These are phyloP conservation scores for Psittacus erithacus DNA, from an alignment of 2,113 vertebrate species.

Conservation along the genomic window DNA sequence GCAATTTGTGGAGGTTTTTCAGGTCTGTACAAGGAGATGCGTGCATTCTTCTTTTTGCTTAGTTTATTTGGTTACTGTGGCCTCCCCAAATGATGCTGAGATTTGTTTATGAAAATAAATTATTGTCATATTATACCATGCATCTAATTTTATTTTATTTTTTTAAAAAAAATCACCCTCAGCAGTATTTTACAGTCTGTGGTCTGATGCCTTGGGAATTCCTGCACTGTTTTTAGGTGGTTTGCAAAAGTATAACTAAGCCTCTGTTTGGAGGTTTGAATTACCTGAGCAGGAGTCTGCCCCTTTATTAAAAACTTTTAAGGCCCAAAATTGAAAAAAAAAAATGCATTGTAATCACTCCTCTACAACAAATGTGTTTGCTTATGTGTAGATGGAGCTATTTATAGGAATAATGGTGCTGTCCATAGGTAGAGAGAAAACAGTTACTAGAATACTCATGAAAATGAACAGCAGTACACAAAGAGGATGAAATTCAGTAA, in stretches of 20 bases:
- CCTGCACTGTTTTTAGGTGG: background rate
- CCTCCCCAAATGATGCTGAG: background rate
- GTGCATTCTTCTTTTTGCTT: background rate
- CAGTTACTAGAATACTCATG: background rate
- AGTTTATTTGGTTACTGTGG: background rate
- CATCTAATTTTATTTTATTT: background rate
- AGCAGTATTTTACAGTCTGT: background rate
- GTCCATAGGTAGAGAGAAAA: background rate
- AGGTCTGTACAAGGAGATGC: background rate
- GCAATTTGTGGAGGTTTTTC: background rate
- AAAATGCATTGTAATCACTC: background rate
- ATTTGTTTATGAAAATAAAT: background rate
- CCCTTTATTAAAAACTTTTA: background rate
- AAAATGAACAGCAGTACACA: background rate
- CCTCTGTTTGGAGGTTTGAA: background rate
- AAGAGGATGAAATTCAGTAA: background rate
- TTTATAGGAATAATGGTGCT: background rate
- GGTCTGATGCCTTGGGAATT: background rate
- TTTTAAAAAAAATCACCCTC: background rate
- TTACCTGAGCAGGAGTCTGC: background rate
- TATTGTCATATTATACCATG: background rate
- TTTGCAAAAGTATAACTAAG: background rate
- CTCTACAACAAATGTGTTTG: background rate
- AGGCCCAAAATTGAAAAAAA: background rate
- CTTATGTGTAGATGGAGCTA: background rate